Conservation (phyloP, 2,888 invertebrate species). For the Linnaemya vulpina region DNA sequence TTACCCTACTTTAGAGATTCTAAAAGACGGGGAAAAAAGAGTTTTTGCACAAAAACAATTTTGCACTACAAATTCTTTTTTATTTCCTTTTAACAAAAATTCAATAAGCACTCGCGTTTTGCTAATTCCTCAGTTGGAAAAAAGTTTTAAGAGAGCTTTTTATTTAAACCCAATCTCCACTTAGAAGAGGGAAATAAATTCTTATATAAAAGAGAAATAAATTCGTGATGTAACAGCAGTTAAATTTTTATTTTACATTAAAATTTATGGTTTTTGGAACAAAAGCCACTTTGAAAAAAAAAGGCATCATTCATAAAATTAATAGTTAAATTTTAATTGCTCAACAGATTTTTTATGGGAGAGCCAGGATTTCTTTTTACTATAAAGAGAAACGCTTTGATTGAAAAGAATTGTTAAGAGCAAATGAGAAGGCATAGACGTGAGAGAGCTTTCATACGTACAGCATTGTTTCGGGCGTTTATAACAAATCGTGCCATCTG, state of each 20-base stretch:
- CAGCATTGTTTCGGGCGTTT: not conserved
- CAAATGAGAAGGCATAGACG: not conserved
- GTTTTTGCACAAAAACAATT: not conserved
- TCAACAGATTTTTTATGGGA: not conserved
- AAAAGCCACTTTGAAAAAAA: no score
- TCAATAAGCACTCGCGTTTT: not conserved
- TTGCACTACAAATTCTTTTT: no score
- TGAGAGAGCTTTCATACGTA: not conserved
- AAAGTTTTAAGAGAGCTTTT: conserved; percentile 7
- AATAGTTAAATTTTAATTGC: not conserved
- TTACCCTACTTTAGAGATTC: not conserved
- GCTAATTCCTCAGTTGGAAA: not conserved
- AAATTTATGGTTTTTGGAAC: no score
- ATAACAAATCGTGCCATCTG: not conserved
- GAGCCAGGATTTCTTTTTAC: no score
- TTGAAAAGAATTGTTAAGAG: not conserved
- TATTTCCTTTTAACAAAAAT: not conserved
- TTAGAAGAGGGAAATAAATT: no score
- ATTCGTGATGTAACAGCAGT: not conserved
- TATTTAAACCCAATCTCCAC: not conserved
- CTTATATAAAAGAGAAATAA: not conserved
- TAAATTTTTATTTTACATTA: no score
- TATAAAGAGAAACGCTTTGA: not conserved
- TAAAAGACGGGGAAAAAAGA: not conserved
- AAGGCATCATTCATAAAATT: no score